Evolutionary conservation across 2,888 invertebrate genomes (phyloP).

Genomic region (Macaria liturata): DNA sequence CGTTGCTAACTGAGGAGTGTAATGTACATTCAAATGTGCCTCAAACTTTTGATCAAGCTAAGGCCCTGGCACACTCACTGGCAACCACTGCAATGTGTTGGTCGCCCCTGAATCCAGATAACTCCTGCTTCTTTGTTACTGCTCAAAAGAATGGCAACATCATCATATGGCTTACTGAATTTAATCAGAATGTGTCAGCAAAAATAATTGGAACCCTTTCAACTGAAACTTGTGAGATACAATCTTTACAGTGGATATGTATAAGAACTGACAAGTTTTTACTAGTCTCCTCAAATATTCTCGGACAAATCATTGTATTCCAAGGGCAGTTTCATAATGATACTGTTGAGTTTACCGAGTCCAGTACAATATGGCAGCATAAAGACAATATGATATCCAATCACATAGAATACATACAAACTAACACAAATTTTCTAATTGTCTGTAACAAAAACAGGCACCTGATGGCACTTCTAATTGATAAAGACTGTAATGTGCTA

Average conservation of each 20-base stretch:
- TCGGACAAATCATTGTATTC: constrained; percentile 53
- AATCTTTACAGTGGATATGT: constrained; percentile 54
- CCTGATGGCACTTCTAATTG: constrained; percentile 54
- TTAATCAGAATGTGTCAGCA: constrained; percentile 33
- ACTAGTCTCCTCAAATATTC: constrained; percentile 51
- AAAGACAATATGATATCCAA: constrained; percentile 62
- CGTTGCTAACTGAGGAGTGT: constrained; percentile 40
- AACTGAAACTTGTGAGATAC: constrained; percentile 48
- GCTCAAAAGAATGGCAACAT: constrained; percentile 62
- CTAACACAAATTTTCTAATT: constrained; percentile 49
- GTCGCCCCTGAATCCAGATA: constrained; percentile 48
- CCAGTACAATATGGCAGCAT: constrained; percentile 51
- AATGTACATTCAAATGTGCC: constrained; percentile 30
- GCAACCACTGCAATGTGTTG: constrained; percentile 62
- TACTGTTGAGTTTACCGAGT: constrained; percentile 37
- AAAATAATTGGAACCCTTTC: constrained; percentile 40
- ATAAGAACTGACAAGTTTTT: constrained; percentile 40
- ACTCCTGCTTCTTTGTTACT: constrained; percentile 60
- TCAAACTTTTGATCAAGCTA: constrained; percentile 45
- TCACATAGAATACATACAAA: constrained; percentile 41
- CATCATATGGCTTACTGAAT: constrained; percentile 57
- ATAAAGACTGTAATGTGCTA: constrained; percentile 46
- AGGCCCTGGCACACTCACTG: constrained; percentile 47
- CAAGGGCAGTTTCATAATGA: constrained; percentile 44
- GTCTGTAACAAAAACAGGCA: constrained; percentile 67